A percentile compares a stretch with the other conserved stretches of the same genome.
Evolutionary conservation across 2,888 invertebrate genomes (phyloP).

Genomic region (Clostera curtula): DNA sequence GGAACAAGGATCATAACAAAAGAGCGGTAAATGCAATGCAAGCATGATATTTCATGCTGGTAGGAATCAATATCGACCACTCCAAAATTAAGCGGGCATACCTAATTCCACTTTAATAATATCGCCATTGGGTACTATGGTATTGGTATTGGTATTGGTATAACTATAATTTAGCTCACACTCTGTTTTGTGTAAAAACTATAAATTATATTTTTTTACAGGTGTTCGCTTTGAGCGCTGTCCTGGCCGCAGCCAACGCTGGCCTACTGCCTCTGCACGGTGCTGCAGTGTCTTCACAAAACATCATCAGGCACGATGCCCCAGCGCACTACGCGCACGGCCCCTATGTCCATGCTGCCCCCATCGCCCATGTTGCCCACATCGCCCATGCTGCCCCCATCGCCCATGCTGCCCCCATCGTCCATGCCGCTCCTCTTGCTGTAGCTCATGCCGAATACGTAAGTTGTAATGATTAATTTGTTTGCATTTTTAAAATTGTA

Average conservation of each 20-base stretch:
- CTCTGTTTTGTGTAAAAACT: too few relatives aligned
- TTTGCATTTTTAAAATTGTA: background rate
- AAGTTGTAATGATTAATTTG: constrained; percentile 22
- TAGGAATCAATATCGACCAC: too few relatives aligned
- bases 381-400: constrained; percentile 43
- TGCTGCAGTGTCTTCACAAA: constrained; percentile 66
- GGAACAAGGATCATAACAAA: too few relatives aligned
- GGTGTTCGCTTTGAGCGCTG: constrained; percentile 62
- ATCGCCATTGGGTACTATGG: too few relatives aligned
- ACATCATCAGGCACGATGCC: constrained; percentile 63
- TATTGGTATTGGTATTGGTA: too few relatives aligned
- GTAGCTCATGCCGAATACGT: constrained; percentile 53
- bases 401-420: constrained; percentile 48
- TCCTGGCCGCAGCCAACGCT: constrained; percentile 70
- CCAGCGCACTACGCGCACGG: constrained; percentile 50
- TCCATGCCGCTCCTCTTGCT: constrained; percentile 48
- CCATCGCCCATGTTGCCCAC: constrained; percentile 33
- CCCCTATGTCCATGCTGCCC: constrained; percentile 47
- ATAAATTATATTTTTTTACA: constrained; percentile 21
- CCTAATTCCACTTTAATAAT: too few relatives aligned
- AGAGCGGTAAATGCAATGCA: too few relatives aligned
- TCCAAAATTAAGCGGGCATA: too few relatives aligned
- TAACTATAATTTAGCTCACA: too few relatives aligned
- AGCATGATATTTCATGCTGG: too few relatives aligned
- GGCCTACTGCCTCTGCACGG: constrained; percentile 68